A percentile compares a stretch with the other conserved stretches of the same genome.
Conservation (phyloP, 2,797 vertebrate genomes). For the Gymnodraco acuticeps region DNA sequence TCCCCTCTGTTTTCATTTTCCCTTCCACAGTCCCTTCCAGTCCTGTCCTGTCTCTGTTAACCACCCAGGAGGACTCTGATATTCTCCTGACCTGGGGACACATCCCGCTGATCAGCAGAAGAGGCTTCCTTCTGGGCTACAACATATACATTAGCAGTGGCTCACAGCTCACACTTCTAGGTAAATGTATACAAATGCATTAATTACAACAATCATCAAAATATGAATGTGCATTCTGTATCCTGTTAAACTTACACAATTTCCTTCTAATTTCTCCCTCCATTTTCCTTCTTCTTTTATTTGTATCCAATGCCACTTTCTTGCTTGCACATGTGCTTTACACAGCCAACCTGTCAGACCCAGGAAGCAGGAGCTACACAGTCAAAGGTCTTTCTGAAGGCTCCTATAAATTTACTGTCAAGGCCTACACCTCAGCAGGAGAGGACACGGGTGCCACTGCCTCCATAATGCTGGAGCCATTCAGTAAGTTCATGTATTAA, state of each 20-base stretch:
- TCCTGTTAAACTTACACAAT: neutral
- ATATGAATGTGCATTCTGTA: slow-evolving; percentile 14
- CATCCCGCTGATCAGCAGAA: slow-evolving; percentile 62
- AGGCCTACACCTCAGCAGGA: slow-evolving; percentile 83
- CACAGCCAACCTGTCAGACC: slow-evolving; percentile 76
- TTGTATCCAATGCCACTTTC: neutral
- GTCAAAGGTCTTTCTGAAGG: slow-evolving; percentile 65
- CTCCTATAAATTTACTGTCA: slow-evolving; percentile 83
- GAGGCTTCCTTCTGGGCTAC: slow-evolving; percentile 83
- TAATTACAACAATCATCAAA: neutral
- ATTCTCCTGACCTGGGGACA: slow-evolving; percentile 79
- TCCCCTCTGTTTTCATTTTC: neutral
- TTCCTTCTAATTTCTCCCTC: neutral
- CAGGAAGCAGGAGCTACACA: slow-evolving; percentile 59
- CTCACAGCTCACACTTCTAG: slow-evolving; percentile 69
- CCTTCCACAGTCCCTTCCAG: slow-evolving; percentile 68
- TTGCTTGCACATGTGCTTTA: neutral
- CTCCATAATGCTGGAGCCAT: slow-evolving; percentile 71
- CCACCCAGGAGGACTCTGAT: slow-evolving; percentile 65
- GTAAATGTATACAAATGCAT: slow-evolving; percentile 57
- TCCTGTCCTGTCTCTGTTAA: slow-evolving; percentile 56
- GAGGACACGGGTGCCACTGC: slow-evolving; percentile 73
- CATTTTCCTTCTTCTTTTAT: neutral
- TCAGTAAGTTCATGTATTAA: slow-evolving; percentile 70
- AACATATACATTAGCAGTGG: slow-evolving; percentile 76